Evolutionary conservation across 2,113 vertebrate species (phyloP).

Genomic region (Nanorana parkeri): DNA sequence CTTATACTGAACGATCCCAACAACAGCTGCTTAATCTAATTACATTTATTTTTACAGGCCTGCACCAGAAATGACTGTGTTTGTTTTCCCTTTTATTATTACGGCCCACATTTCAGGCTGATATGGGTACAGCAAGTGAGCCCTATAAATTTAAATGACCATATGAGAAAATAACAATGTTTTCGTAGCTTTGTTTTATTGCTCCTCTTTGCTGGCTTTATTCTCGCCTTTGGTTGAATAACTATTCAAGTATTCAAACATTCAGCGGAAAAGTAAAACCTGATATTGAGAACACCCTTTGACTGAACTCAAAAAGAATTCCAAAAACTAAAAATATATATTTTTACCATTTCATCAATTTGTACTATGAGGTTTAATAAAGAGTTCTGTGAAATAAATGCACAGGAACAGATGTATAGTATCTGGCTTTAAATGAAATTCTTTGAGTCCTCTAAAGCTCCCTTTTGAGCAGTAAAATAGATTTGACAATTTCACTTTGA

Average conservation of each 20-base stretch:
- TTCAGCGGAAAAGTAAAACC: constrained; percentile 34
- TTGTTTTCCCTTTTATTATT: constrained; percentile 46
- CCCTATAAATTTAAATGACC: constrained; percentile 46
- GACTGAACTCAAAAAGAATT: constrained; percentile 33
- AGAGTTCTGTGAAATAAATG: constrained; percentile 42
- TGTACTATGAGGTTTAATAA: constrained; percentile 48
- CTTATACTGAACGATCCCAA: background rate
- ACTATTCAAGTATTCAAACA: constrained; percentile 18
- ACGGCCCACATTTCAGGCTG: background rate
- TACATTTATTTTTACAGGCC: constrained; percentile 46
- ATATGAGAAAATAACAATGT: constrained; percentile 43
- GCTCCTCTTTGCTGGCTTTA: constrained; percentile 21
- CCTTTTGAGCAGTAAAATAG: constrained; percentile 49
- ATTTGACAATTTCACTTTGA: constrained; percentile 52
- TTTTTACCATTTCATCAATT: constrained; percentile 51
- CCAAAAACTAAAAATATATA: constrained; percentile 22
- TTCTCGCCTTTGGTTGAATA: constrained; percentile 31
- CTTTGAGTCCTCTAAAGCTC: constrained; percentile 29
- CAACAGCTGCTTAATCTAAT: constrained; percentile 46
- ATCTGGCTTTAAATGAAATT: constrained; percentile 26
- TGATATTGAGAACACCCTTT: constrained; percentile 43
- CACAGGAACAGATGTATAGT: constrained; percentile 47
- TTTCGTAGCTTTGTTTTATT: constrained; percentile 43
- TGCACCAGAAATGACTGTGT: constrained; percentile 17
- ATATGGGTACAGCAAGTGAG: constrained; percentile 12